Evolutionary conservation across 2,797 vertebrate genomes (phyloP), one percentile per base, ranked within the genome.

Genomic region (Cottoperca gobio): DNA sequence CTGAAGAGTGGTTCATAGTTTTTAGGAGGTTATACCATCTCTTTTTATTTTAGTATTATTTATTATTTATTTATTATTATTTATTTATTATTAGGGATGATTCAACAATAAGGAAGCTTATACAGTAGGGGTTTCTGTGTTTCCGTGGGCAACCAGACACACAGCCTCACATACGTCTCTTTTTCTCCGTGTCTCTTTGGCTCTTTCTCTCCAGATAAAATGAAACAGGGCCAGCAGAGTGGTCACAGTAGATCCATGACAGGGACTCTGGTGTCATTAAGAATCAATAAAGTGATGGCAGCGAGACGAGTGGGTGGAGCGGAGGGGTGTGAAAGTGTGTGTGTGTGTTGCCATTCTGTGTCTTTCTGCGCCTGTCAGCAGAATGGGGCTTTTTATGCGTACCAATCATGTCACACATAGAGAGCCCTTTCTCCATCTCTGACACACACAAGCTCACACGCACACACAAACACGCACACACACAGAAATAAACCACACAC

Each of bases 271-370:
- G 79, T 91, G 90, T 92, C 91, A 91, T 92, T 92, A 92, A 88
- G 87, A 93, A 93, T 94, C 93, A 93, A 93, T 93, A 93, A 90
- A 88, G 82, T 65, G 48, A 72, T 78, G 68, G 90, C 80, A 86
- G 86, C 70, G 66, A 48, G 77, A 74, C 48, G 33, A 76, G 46
- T 9, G 2, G 74, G 70, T 8, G 60, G 59, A 63, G 66, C 72
- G 46, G 79, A 52, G 53, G 60, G 40, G n/a, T 58, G 55, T 55
- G 69, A 35, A 54, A 26, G 26, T 70, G 70, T 61, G 53, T 58
- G 75, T 65, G 37, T 31, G n/a, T 57, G 31, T 64, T 10, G 11
- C 63, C 58, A 60, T 66, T 86, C 52, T 31, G 59, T 87, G 64
- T 82, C 79, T 86, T 93, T 92, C 87, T 82, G 82, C 88, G 2